Percentiles rank a stretch among this genome's conserved stretches.
phyloP scores from a whole-genome alignment of 2,797 vertebrate species.

The Cetoscarus ocellatus region DNA sequence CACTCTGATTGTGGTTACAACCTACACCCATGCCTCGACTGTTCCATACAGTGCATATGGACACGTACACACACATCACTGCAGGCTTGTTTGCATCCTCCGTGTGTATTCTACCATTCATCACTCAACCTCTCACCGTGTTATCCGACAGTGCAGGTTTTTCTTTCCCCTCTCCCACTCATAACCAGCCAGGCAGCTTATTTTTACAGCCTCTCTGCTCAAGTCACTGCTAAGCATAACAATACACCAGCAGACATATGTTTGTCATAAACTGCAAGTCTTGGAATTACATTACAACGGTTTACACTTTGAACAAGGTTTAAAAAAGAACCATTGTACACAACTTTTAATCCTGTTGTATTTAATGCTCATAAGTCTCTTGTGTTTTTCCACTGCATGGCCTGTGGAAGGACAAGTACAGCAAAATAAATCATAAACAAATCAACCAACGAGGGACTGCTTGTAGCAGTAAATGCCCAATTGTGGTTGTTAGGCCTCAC shows the following conservation, averaged over 20 bases:
- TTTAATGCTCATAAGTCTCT: slow-evolving; percentile 61
- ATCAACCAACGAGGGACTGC: slow-evolving; percentile 65
- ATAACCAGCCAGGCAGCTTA: slow-evolving; percentile 47
- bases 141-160: slow-evolving; percentile 42
- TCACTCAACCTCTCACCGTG: slow-evolving; percentile 48
- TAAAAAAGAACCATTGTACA: slow-evolving; percentile 60
- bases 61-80: slow-evolving; percentile 5
- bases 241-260: slow-evolving; percentile 70
- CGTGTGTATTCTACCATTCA: slow-evolving; percentile 35
- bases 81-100: slow-evolving; percentile 1
- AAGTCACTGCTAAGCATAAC: slow-evolving; percentile 62
- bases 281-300: slow-evolving; percentile 53
- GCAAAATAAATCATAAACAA: slow-evolving; percentile 58
- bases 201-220: slow-evolving; percentile 55
- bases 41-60: slow-evolving; percentile 16
- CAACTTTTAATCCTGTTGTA: slow-evolving; percentile 60
- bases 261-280: slow-evolving; percentile 71
- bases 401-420: slow-evolving; percentile 53
- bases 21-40: slow-evolving; percentile 44
- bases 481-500: slow-evolving; percentile 63
- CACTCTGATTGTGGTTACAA: slow-evolving; percentile 55
- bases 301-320: slow-evolving; percentile 70
- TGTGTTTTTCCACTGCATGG: slow-evolving; percentile 69
- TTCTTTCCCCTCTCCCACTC: slow-evolving; percentile 44
- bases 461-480: slow-evolving; percentile 68